phyloP scores from a whole-genome alignment of 2,797 vertebrate species.

The Sebastes iracundus region DNA sequence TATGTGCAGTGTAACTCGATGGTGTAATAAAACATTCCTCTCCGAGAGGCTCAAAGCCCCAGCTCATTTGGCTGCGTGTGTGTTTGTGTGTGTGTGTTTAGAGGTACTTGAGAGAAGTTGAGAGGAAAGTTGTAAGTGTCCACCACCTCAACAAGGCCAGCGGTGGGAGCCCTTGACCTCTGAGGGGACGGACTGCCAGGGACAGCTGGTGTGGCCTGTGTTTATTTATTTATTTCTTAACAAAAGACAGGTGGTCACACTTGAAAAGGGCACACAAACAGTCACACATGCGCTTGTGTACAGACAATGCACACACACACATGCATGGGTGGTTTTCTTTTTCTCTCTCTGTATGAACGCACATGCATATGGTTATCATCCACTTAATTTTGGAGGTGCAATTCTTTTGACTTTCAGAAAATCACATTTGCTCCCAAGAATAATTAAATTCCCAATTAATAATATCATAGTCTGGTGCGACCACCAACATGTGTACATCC shows the following conservation, averaged over 20 bases:
- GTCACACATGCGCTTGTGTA: constrained; percentile 65
- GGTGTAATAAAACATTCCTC: constrained; percentile 81
- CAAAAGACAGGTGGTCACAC: constrained; percentile 91
- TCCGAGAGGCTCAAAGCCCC: constrained; percentile 62
- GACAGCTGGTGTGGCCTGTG: constrained; percentile 87
- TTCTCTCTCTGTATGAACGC: constrained; percentile 36
- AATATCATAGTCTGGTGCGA: neutral
- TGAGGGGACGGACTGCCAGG: constrained; percentile 84
- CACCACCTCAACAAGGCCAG: constrained; percentile 86
- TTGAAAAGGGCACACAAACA: constrained; percentile 87
- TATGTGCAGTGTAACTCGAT: constrained; percentile 71
- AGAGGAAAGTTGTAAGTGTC: constrained; percentile 86
- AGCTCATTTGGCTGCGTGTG: constrained; percentile 49
- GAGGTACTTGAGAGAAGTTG: constrained; percentile 80
- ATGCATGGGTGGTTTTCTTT: constrained; percentile 18
- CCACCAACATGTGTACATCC: no score
- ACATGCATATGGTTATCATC: constrained; percentile 73
- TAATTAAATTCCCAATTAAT: neutral
- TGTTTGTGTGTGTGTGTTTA: constrained; percentile 52
- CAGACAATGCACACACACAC: constrained; percentile 48
- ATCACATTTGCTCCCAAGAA: neutral
- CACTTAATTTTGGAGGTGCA: constrained; percentile 61
- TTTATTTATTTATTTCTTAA: constrained; percentile 90
- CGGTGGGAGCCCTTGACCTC: constrained; percentile 90
- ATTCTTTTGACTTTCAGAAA: constrained; percentile 73